Base-by-base conservation (phyloP, 53 echinoderm and acorn worm species). In the Holothuria leucospilota region DNA sequence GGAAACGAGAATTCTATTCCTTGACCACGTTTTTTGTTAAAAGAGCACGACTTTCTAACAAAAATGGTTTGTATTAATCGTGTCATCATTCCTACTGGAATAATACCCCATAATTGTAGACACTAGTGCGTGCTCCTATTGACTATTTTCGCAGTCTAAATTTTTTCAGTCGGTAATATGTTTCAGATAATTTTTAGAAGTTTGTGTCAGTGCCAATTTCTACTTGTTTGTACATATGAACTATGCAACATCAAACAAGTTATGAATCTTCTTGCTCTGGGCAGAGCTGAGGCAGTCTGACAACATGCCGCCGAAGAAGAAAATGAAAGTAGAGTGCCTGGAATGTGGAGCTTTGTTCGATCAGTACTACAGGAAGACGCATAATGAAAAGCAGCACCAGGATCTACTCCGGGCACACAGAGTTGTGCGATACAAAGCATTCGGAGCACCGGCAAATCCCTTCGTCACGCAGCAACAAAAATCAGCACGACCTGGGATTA, bases 261-360 rank as follows among this genome's bases (percentile, higher is more conserved):
- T 26, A 63, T 5, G 12, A 4, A 7, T 63, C 63, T 63, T 6
- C 63, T 63, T 26, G 63, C 5, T 63, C 6, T 63, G 5, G 63
- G 63, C 63, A 63, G 63, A 11, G 5, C 12, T 26, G 26, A 63
- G 63, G 26, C 26, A 63, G 63, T 26, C 12, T 23, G 63, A 63
- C 63, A 63, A 63, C 63, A 63, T 63, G 63, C 63, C 12, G 63
- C 63, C 63, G 63, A 63, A 63, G 63, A 63, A 63, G 63, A 63
- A 63, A 63, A 11, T 63, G 63, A 63, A 63, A 63, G 12, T 63
- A 63, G 63, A 63, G 63, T 63, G 63, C 63, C 5, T 63, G 6
- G 63, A 63, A 63, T 63, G 63, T 63, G 63, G 63, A 63, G 63
- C 63, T 26, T 6, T 63, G 63, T 63, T 63, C 12, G 63, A 63